Base-by-base conservation (phyloP, 2,888 invertebrate species). In the Dastarcus helophoroides region DNA sequence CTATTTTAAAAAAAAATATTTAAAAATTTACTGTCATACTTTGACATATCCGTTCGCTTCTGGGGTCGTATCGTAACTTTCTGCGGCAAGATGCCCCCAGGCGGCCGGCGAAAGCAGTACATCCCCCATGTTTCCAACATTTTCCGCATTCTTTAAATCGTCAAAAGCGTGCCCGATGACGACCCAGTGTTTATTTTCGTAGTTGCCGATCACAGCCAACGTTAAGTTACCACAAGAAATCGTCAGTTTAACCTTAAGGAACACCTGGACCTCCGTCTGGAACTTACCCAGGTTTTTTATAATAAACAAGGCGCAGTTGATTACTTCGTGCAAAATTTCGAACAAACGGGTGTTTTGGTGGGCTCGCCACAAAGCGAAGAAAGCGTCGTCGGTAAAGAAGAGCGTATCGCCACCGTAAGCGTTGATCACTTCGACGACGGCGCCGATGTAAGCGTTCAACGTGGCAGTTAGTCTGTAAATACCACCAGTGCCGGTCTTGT, bases 301-400 rank as follows among this genome's bases (percentile, higher is more conserved):
- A 42, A 76, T 72, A 30, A 65, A 61, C 9, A 74, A 53, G 5
- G 70, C 71, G 40, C 74, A 73, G 2, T 64, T 60, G 14, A 75
- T 67, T 1, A 67, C 72, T 3, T 63, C 60, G 38, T 71, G 69
- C 22, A 75, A 64, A 4, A 66, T 65, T 22, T 33, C 36, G 21
- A 23, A 33, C 8, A 36, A 17, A 6, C 27, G 14, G 7, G 23
- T 11, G 8, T 27, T 25, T 1, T 48, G 50, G 31, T 63, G 63
- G 21, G 60, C 64, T 42, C 69, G 71, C 76, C 76, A 76, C 22
- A 69, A 53, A 4, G 72, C 73, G 23, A 76, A 48, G 43, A 76
- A 67, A 1, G 72, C 72, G 38, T 73, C 72, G 2, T 74, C 71
- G 13, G 73, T 71, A 43, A 75, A 72, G 45, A 75, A 73, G 1